Base-by-base conservation (phyloP, 2,888 invertebrate species). In the Pachycephus smyrnensis region DNA sequence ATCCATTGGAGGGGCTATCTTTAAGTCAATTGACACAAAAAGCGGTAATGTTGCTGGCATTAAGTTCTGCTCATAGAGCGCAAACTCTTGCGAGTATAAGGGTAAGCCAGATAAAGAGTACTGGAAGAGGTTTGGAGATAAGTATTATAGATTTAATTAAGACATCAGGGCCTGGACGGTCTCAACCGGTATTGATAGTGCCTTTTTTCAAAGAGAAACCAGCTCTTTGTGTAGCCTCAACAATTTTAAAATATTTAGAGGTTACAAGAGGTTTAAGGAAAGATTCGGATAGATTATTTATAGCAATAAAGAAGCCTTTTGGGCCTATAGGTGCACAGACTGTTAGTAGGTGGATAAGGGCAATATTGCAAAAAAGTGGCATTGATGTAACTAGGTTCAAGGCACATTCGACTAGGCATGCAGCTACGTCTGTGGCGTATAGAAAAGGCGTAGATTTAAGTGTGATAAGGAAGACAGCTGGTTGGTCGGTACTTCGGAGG, bases 21-120 rank as follows among this genome's bases (percentile, higher is more conserved):
- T 68, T 84, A 55, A 75, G 77, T 73, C 75, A 75, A 33, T 36
- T 83, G 37, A 73, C 81, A 1, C 35, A 36, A 15, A 83, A 84
- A 73, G 33, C 82, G 4, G 77, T 76, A 9, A 76, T 76, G 9
- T 75, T 84, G 68, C 55, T 84, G 6, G 80, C 82, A 12, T 73
- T 84, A 55, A 71, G 73, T 12, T 83, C 82, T 1, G 83, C 75
- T 3, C 83, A 85, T 4, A 75, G 83, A 4, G 76, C 82, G 33
- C 82, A 84, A 75, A 82, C 82, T 12, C 68, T 84, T 1, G 12
- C 80, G 37, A 31, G 76, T 32, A 80, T 83, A 31, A 75, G 75
- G 11, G 76, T 79, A 12, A 36, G 74, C 69, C 79, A 84, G 73
- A 81, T 84, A 36, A 1, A 23, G 0, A 55, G 76, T 11, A 73